These are phyloP conservation scores for Andrena camellia DNA, from an alignment of 2,888 invertebrate species.

Conservation along the genomic window DNA sequence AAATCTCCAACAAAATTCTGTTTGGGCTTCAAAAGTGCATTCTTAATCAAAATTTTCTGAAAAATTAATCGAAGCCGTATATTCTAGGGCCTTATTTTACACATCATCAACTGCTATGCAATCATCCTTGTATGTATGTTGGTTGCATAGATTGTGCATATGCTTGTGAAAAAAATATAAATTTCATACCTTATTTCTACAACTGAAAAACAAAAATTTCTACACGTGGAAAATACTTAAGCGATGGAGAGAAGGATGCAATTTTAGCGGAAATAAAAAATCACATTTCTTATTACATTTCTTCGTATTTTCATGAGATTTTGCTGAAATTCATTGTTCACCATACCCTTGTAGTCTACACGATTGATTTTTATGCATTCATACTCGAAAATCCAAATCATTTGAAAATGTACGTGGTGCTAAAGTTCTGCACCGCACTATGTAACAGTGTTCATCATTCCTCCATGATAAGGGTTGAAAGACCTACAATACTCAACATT, in stretches of 20 bases:
- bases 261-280: too few species aligned
- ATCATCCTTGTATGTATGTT: slow-evolving; percentile 12
- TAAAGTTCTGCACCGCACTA: not conserved
- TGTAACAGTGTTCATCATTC: slow-evolving; percentile 17
- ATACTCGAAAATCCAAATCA: too few species aligned
- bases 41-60: not conserved
- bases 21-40: slow-evolving; percentile 1
- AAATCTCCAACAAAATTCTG: slow-evolving; percentile 5
- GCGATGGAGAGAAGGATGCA: too few species aligned
- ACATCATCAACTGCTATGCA: slow-evolving; percentile 9
- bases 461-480: slow-evolving; percentile 1
- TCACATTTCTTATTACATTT: too few species aligned
- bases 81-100: not conserved
- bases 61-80: not conserved
- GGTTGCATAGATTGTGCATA: slow-evolving; percentile 35
- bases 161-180: not conserved
- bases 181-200: not conserved
- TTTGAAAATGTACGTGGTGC: too few species aligned
- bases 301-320: too few species aligned
- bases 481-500: not conserved
- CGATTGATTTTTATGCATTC: too few species aligned
- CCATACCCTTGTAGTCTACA: too few species aligned
- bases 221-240: too few species aligned
- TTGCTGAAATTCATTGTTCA: too few species aligned
- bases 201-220: too few species aligned